Conservation (phyloP, 1,140 invertebrate genomes). For the Temnothorax curvispinosus region DNA sequence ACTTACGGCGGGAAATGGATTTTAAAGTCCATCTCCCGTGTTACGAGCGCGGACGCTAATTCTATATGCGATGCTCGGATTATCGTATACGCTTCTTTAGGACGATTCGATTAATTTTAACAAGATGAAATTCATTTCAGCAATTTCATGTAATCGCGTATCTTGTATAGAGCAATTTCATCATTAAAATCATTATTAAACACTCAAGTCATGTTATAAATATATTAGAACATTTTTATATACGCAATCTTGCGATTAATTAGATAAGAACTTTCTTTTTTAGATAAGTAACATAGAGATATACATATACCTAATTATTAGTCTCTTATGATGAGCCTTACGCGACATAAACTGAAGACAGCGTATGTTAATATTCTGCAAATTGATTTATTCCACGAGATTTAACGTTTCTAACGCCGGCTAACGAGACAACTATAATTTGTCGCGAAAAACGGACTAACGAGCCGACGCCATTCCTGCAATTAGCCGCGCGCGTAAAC, state of each 20-base stretch:
- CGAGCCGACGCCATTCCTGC: slow-evolving; percentile 54
- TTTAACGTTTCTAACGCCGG: slow-evolving; percentile 21
- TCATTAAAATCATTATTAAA: background rate
- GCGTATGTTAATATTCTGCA: slow-evolving; percentile 38
- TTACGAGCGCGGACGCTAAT: slow-evolving; percentile 20
- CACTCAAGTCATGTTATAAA: background rate
- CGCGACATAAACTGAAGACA: background rate
- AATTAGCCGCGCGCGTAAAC: slow-evolving; percentile 58
- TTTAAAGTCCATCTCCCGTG: slow-evolving; percentile 5
- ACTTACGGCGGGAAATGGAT: slow-evolving; percentile 12
- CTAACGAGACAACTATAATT: slow-evolving; percentile 58
- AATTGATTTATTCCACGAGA: slow-evolving; percentile 50
- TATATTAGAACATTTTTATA: background rate
- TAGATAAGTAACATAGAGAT: background rate
- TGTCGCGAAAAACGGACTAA: slow-evolving; percentile 58
- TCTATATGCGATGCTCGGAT: background rate
- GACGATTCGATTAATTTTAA: slow-evolving; percentile 6
- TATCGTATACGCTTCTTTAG: background rate
- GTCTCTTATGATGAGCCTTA: background rate
- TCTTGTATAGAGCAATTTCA: background rate
- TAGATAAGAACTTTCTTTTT: background rate
- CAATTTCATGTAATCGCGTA: background rate
- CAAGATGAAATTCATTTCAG: slow-evolving; percentile 22
- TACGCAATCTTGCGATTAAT: slow-evolving; percentile 3
- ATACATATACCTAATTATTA: background rate